These are phyloP conservation scores for Mormyrus proboscirostris DNA, from an alignment of 2,797 vertebrate genomes.

Conservation along the genomic window DNA sequence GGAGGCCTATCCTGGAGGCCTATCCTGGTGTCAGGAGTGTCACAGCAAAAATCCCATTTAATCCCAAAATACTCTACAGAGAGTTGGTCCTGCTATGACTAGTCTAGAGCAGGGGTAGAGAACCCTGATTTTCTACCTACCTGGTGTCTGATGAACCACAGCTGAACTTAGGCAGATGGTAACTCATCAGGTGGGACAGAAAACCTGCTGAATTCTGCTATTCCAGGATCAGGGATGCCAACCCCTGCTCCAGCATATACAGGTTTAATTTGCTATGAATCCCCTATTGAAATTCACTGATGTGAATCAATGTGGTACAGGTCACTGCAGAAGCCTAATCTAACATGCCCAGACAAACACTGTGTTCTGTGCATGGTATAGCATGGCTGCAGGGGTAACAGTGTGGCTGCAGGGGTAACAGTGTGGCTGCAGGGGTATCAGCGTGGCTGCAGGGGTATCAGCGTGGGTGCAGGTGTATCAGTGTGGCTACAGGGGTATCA, in stretches of 20 bases:
- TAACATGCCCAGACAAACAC: background rate
- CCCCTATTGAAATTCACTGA: background rate
- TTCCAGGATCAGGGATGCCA: background rate
- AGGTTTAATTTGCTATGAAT: background rate
- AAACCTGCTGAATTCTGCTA: background rate
- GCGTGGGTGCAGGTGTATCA: too few relatives aligned
- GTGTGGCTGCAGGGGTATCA: too few relatives aligned
- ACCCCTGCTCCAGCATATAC: background rate
- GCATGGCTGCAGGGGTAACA: background rate
- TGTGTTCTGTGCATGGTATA: background rate
- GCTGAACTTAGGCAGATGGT: background rate
- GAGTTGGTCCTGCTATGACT: background rate
- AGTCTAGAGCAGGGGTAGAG: background rate
- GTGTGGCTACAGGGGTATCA: too few relatives aligned
- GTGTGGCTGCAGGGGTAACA: background rate
- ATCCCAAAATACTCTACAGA: background rate
- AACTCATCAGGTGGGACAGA: background rate
- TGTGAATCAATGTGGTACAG: background rate
- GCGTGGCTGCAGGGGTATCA: too few relatives aligned
- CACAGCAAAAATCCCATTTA: background rate
- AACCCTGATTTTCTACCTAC: background rate
- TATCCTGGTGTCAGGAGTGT: background rate
- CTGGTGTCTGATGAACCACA: background rate
- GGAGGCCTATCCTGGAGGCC: background rate
- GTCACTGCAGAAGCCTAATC: background rate